Percentiles rank a stretch among this genome's conserved stretches.
Evolutionary conservation across 2,888 invertebrate species (phyloP).

Genomic region (Drosophila meridionalis): DNA sequence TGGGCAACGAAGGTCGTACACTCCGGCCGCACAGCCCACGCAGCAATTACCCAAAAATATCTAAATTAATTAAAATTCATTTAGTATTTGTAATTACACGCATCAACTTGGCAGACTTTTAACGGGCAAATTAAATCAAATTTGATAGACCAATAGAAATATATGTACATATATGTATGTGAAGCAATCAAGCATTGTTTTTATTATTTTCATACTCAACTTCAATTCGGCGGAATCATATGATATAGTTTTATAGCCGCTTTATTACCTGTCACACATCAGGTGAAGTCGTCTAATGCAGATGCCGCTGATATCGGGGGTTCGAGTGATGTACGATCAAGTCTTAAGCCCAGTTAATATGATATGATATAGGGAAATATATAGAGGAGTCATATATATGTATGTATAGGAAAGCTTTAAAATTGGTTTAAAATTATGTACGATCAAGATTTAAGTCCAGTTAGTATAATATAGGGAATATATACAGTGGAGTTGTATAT

Average conservation of each 20-base stretch:
- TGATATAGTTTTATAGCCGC: conserved; percentile 2
- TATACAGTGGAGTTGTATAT: too few relatives aligned
- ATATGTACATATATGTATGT: neutral
- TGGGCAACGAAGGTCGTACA: conserved; percentile 51
- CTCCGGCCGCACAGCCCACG: conserved; percentile 22
- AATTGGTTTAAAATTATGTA: neutral
- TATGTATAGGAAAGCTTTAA: neutral
- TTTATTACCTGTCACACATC: conserved; percentile 17
- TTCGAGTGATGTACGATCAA: neutral
- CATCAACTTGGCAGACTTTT: conserved; percentile 1
- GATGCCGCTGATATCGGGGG: neutral
- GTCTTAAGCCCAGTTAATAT: neutral
- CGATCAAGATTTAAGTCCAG: too few relatives aligned
- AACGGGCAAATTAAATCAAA: neutral
- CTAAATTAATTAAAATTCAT: conserved; percentile 6
- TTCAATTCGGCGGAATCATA: conserved; percentile 23
- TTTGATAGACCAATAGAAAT: neutral
- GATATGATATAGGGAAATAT: neutral
- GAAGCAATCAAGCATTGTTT: neutral
- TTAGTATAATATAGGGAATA: too few relatives aligned
- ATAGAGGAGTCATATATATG: too few relatives aligned
- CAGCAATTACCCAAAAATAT: conserved; percentile 4
- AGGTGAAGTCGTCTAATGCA: conserved; percentile 14
- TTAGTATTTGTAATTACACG: conserved; percentile 8
- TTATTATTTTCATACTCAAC: neutral